Evolutionary conservation across 2,888 invertebrate species (phyloP).

Genomic region (Psylliodes chrysocephalus): DNA sequence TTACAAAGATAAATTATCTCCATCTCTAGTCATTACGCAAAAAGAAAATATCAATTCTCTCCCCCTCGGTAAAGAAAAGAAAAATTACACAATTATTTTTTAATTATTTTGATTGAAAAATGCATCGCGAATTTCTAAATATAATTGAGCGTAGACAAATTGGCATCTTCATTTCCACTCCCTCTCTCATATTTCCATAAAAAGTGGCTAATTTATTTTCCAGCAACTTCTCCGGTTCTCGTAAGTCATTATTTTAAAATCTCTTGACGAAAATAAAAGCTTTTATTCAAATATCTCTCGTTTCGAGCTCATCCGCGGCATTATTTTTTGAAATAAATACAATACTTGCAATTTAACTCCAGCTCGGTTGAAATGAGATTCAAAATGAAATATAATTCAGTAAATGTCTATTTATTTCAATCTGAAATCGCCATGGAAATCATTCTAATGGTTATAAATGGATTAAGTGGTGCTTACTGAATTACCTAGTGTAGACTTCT

Average conservation of each 20-base stretch:
- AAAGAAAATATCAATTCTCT: slow-evolving; percentile 18
- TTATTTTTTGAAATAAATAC: slow-evolving; percentile 29
- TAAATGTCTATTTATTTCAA: background rate
- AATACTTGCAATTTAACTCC: slow-evolving; percentile 12
- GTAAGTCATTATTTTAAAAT: slow-evolving; percentile 59
- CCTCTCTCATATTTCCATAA: slow-evolving; percentile 47
- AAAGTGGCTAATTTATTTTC: slow-evolving; percentile 56
- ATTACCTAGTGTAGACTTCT: too few relatives aligned
- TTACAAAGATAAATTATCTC: background rate
- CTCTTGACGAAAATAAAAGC: slow-evolving; percentile 46
- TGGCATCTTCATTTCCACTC: slow-evolving; percentile 45
- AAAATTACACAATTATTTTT: slow-evolving; percentile 45
- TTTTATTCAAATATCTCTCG: slow-evolving; percentile 32
- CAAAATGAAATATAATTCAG: slow-evolving; percentile 19
- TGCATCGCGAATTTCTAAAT: slow-evolving; percentile 40
- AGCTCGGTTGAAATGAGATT: slow-evolving; percentile 19
- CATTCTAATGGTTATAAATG: background rate
- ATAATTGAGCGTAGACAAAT: slow-evolving; percentile 48
- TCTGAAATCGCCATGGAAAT: background rate
- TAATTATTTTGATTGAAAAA: slow-evolving; percentile 46
- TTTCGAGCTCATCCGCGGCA: slow-evolving; percentile 16
- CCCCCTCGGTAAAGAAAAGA: slow-evolving; percentile 34
- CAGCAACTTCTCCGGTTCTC: slow-evolving; percentile 55
- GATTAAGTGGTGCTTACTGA: too few relatives aligned
- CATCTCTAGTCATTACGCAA: background rate